phyloP scores from a whole-genome alignment of 1,140 invertebrate species.

The Nasonia vitripennis region DNA sequence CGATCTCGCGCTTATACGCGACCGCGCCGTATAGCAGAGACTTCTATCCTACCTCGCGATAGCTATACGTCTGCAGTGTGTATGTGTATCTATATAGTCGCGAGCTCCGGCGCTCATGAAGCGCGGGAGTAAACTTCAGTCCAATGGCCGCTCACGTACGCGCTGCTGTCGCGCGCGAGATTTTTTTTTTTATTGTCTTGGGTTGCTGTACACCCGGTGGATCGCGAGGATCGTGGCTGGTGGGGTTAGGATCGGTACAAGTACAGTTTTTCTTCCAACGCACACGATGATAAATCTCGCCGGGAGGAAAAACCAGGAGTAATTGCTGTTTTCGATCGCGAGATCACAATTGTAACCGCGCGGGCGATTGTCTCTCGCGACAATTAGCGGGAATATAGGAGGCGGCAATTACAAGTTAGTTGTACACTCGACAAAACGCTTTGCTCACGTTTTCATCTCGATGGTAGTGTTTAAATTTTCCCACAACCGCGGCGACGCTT shows the following conservation, averaged over 20 bases:
- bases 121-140: conserved; percentile 18
- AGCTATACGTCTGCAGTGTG: not conserved
- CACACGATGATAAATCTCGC: too few relatives aligned
- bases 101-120: not conserved
- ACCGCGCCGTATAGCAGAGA: not conserved
- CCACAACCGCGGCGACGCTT: not conserved
- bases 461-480: not conserved
- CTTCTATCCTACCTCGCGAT: conserved; percentile 1
- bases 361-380: too few relatives aligned
- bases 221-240: not conserved
- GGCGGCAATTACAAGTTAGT: too few relatives aligned
- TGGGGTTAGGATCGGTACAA: not conserved
- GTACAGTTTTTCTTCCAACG: not conserved
- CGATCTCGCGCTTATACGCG: conserved; percentile 52
- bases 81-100: not conserved
- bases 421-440: too few relatives aligned
- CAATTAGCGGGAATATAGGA: too few relatives aligned
- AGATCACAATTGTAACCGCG: not conserved
- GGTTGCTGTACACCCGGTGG: not conserved
- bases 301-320: not conserved
- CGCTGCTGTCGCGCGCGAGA: not conserved
- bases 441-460: too few relatives aligned
- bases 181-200: not conserved
- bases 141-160: conserved; percentile 47
- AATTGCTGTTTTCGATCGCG: not conserved